Conservation (phyloP, 2,888 invertebrate genomes). For the Cyaniris semiargus region DNA sequence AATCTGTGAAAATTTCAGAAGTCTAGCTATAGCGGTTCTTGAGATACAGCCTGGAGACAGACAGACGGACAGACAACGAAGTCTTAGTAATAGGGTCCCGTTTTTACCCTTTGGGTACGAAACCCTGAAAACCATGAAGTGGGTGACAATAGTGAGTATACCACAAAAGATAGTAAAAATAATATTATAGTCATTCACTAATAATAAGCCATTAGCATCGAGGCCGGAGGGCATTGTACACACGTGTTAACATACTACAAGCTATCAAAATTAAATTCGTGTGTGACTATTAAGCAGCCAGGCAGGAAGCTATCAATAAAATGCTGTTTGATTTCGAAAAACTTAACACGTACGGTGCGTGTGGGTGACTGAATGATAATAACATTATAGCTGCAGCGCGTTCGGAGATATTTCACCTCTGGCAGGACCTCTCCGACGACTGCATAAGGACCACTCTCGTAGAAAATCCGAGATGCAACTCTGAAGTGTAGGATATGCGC, state of each 20-base stretch:
- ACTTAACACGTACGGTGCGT: conserved; percentile 44
- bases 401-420: not conserved
- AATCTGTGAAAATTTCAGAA: too few relatives aligned
- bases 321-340: conserved; percentile 27
- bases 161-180: not conserved
- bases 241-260: conserved; percentile 11
- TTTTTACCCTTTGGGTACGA: too few relatives aligned
- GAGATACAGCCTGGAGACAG: too few relatives aligned
- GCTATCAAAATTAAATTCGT: not conserved
- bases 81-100: too few relatives aligned
- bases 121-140: not conserved
- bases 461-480: not conserved
- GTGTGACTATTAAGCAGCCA: conserved; percentile 9
- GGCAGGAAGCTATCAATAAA: conserved; percentile 30
- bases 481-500: conserved; percentile 61
- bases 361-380: conserved; percentile 72
- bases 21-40: too few relatives aligned
- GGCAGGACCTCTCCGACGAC: not conserved
- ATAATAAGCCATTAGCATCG: conserved; percentile 7
- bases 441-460: not conserved
- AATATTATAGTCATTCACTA: not conserved
- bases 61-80: too few relatives aligned
- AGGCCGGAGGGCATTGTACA: conserved; percentile 6
- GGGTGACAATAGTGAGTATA: not conserved
- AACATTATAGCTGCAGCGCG: conserved; percentile 61